Percentiles rank a stretch among this genome's conserved stretches.
Evolutionary conservation across 1,140 invertebrate genomes (phyloP).

Genomic region (Aphaenogaster floridana): DNA sequence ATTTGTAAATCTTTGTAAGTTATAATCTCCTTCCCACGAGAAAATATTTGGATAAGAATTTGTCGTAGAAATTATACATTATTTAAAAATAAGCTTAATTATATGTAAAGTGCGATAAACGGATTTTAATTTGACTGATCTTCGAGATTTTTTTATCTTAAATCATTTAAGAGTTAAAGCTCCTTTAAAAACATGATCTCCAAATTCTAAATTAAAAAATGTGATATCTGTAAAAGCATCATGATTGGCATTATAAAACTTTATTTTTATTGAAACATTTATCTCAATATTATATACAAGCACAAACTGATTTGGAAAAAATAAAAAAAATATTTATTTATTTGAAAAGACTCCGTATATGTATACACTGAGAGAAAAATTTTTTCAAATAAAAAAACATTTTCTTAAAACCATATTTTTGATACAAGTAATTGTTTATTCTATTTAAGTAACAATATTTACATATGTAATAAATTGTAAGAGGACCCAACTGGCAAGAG

Average conservation of each 20-base stretch:
- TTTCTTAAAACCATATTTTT: too few species aligned
- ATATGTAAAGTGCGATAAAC: background rate
- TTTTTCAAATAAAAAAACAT: too few species aligned
- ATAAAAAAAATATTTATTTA: background rate
- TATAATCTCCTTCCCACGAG: background rate
- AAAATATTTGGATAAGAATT: slow-evolving; percentile 3
- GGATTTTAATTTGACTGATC: too few species aligned
- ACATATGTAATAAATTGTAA: too few species aligned
- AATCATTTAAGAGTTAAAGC: background rate
- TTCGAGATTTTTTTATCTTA: background rate
- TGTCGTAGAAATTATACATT: background rate
- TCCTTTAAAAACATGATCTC: background rate
- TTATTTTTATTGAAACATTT: background rate
- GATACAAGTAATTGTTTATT: too few species aligned
- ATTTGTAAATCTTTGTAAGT: background rate
- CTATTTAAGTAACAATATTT: too few species aligned
- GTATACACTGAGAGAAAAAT: background rate
- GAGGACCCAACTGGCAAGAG: too few species aligned
- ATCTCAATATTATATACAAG: background rate
- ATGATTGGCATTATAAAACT: background rate
- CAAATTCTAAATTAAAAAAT: background rate
- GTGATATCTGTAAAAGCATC: background rate
- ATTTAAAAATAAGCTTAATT: background rate
- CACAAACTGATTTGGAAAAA: background rate
- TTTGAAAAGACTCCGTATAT: background rate